Conservation (phyloP, 2,797 vertebrate genomes). For the Catharus ustulatus region DNA sequence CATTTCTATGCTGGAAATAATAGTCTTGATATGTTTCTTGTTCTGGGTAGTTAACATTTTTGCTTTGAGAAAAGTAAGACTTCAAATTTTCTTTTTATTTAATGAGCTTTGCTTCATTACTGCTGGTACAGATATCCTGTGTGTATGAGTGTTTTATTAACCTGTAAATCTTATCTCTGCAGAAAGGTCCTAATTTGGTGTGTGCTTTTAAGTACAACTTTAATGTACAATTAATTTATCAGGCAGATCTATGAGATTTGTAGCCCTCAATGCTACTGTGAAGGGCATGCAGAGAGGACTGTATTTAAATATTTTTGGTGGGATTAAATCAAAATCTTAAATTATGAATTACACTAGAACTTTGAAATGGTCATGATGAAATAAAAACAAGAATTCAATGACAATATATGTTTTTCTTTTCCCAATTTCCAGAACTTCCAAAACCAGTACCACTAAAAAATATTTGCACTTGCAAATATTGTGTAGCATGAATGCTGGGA, state of each 20-base stretch:
- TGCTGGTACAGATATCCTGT: not conserved
- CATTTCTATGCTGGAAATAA: not conserved
- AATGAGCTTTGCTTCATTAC: not conserved
- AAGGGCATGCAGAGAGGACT: not conserved
- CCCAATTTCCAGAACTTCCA: not conserved
- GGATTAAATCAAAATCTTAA: not conserved
- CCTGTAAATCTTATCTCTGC: not conserved
- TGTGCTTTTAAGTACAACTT: not conserved
- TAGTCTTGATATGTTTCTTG: not conserved
- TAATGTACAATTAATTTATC: not conserved
- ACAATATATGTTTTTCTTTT: not conserved
- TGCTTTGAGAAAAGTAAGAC: not conserved
- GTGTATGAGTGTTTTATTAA: not conserved
- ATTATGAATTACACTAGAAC: not conserved
- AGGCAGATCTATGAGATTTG: not conserved
- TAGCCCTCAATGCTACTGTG: not conserved
- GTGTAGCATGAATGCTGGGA: not conserved
- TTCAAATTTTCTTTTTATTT: not conserved
- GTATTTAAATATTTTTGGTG: not conserved
- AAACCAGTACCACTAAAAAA: not conserved
- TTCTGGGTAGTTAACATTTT: not conserved
- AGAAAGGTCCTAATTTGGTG: not conserved
- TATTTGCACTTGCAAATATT: not conserved
- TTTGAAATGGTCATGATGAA: not conserved
- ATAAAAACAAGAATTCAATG: not conserved